These are phyloP conservation scores for Phrynocephalus forsythii DNA, from an alignment of 2,797 vertebrate species.

Conservation along the genomic window DNA sequence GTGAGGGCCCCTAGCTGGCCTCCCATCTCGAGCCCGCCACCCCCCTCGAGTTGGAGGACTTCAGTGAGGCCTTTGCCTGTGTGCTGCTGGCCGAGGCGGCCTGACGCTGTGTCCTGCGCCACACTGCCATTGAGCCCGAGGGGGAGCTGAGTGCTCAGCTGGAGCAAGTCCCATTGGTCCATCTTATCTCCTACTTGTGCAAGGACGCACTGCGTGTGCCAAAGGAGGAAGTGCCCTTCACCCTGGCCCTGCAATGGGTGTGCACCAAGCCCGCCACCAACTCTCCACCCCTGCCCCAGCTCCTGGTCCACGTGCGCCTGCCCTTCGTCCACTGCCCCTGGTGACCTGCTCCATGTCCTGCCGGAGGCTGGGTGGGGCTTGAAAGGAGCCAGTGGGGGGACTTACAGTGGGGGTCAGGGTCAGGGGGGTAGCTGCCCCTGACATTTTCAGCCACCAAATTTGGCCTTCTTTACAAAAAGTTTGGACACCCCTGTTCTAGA, in stretches of 20 bases:
- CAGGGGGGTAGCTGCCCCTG: too few species aligned
- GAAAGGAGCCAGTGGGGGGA: too few species aligned
- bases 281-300: constrained; percentile 92
- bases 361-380: constrained; percentile 79
- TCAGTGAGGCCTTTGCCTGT: constrained; percentile 95
- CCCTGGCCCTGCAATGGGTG: constrained; percentile 93
- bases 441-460: too few species aligned
- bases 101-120: constrained; percentile 89
- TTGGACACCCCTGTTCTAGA: too few species aligned
- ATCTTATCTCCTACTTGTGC: constrained; percentile 91
- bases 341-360: constrained; percentile 93
- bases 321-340: constrained; percentile 94
- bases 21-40: constrained; percentile 91
- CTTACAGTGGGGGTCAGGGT: too few species aligned
- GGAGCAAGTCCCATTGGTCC: constrained; percentile 87
- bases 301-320: constrained; percentile 92
- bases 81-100: constrained; percentile 87
- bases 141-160: constrained; percentile 92
- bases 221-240: constrained; percentile 95
- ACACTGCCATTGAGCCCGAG: constrained; percentile 73
- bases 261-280: constrained; percentile 87
- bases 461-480: too few species aligned
- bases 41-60: constrained; percentile 97
- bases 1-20: constrained; percentile 95
- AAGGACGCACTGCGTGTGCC: constrained; percentile 92